Percentiles rank a stretch among this genome's conserved stretches.
Conservation (phyloP, 2,888 invertebrate genomes). For the Philopedon plagiatum region DNA sequence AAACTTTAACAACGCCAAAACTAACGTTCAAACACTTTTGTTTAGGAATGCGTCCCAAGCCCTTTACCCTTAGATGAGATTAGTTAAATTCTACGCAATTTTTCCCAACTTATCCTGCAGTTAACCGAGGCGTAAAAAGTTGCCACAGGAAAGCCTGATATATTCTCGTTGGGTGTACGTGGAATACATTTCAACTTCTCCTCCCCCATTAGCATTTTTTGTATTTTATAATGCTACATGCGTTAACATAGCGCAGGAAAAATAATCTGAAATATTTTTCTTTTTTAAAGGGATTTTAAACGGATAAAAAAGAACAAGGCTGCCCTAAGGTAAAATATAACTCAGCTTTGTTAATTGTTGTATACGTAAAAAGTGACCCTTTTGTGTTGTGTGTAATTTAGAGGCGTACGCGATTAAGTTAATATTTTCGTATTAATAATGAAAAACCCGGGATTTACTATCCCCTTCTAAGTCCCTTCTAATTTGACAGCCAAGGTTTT, state of each 20-base stretch:
- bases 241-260: background rate
- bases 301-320: background rate
- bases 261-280: background rate
- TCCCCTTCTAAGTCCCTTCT: too few relatives aligned
- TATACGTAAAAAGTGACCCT: background rate
- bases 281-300: background rate
- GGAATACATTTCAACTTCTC: slow-evolving; percentile 33
- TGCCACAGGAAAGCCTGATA: slow-evolving; percentile 24
- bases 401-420: too few relatives aligned
- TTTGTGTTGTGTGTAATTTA: too few relatives aligned
- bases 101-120: slow-evolving; percentile 32
- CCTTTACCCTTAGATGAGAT: slow-evolving; percentile 15
- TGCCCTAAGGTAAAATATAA: background rate
- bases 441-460: too few relatives aligned
- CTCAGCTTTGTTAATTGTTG: background rate
- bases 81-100: slow-evolving; percentile 29
- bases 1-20: too few relatives aligned
- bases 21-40: slow-evolving; percentile 5
- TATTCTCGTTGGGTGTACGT: slow-evolving; percentile 19
- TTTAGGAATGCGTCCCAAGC: background rate
- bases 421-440: too few relatives aligned
- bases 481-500: too few relatives aligned
- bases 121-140: slow-evolving; percentile 24
- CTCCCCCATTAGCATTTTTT: slow-evolving; percentile 36
- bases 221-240: background rate